These are phyloP conservation scores for Rotaria socialis DNA, from an alignment of 2,888 invertebrate species.

Conservation along the genomic window DNA sequence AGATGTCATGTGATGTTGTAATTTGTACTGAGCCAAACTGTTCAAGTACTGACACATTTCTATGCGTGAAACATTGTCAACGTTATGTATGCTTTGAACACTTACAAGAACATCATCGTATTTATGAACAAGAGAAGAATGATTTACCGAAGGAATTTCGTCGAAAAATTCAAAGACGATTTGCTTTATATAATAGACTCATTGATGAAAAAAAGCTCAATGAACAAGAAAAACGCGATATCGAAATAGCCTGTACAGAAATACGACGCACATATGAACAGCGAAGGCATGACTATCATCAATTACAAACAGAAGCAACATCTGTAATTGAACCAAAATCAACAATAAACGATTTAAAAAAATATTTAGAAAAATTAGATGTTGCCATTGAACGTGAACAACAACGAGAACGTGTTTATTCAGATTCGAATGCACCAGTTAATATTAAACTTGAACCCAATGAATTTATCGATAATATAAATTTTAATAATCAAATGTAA, in stretches of 20 bases:
- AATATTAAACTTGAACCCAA: neutral
- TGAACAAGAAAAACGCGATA: constrained; percentile 30
- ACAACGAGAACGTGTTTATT: constrained; percentile 15
- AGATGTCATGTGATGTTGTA: constrained; percentile 8
- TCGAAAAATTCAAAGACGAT: neutral
- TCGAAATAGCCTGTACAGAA: constrained; percentile 23
- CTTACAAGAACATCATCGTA: constrained; percentile 16
- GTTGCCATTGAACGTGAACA: constrained; percentile 17
- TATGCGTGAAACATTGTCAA: constrained; percentile 28
- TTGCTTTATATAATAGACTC: neutral
- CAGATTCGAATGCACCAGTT: neutral
- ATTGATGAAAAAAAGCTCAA: neutral
- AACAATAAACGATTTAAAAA: neutral
- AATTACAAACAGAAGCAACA: neutral
- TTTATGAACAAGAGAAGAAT: neutral
- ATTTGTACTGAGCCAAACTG: neutral
- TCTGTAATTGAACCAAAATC: neutral
- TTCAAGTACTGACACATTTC: constrained; percentile 13
- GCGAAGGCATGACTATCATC: neutral
- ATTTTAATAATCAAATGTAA: neutral
- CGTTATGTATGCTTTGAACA: constrained; percentile 7
- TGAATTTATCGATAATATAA: neutral
- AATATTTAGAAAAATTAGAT: neutral
- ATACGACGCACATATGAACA: constrained; percentile 6
- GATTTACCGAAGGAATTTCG: constrained; percentile 1